Base-by-base conservation (phyloP, 2,888 invertebrate genomes). In the Thalpophila matura region DNA sequence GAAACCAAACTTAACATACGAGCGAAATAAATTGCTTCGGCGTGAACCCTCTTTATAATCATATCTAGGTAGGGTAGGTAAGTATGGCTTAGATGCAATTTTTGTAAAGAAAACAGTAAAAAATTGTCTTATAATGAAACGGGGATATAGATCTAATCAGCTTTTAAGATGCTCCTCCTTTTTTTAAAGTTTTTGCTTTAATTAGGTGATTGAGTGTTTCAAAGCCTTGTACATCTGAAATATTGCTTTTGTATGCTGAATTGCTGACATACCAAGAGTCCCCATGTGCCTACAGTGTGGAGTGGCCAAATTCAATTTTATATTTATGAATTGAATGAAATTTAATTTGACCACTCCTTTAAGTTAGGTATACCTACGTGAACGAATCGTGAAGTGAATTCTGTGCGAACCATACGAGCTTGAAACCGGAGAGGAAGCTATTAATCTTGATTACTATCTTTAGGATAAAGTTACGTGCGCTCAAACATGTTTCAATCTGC, bases 391-490 rank as follows among this genome's bases (percentile, higher is more conserved):
- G 37, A 57, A 45, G 33, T 53, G 18, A 29, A 26, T 61, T 55
- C 20, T 46, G 50, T 43, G 26, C 31, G 16, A 40, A 35, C 22
- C 20, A 46, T 53, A 64, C 46, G 27, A 55, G 22, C 49, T 68
- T 26, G 38, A 42, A 62, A 62, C 37, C 47, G 49, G 65, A 75
- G 66, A 84, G 83, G 85, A 86, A 86, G 70, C 73, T 67, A 87
- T 86, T 83, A 84, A 83, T 87, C 81, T 82, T 78, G 87, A 87
- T 85, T 77, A 81, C 77, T 75, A 87, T 87, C 84, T 83, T 80
- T 74, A 55, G 76, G 76, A 84, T 83, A 82, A 79, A 72, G 56
- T 82, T 80, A 80, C 71, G 61, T 50, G 64, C 51, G 60, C 74
- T 63, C 54, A 74, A 83, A 83, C 83, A 81, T 70, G 81, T 84